Percentiles rank a stretch among this genome's conserved stretches.
These are phyloP conservation scores for Lophotriccus pileatus DNA, from an alignment of 2,797 vertebrate species.

Conservation along the genomic window DNA sequence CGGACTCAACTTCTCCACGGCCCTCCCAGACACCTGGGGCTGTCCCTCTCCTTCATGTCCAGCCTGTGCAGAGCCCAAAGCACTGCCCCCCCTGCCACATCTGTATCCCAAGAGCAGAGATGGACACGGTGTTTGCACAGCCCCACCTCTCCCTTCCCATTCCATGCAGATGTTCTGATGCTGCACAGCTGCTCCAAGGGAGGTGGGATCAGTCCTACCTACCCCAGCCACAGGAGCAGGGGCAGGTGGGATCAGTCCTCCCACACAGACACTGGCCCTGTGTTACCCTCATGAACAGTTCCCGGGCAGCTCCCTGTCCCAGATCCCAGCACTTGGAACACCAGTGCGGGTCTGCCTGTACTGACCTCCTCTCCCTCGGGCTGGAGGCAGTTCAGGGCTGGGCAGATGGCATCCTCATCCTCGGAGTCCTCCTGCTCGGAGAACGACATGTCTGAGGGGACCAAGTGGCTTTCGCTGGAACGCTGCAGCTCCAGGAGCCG, in stretches of 20 bases:
- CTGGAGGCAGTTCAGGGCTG: constrained; percentile 91
- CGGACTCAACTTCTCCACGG: rapidly evolving
- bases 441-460: constrained; percentile 79
- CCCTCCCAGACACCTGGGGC: background rate
- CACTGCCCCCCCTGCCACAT: background rate
- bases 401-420: constrained; percentile 94
- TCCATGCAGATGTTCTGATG: background rate
- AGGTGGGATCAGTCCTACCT: background rate
- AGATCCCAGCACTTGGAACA: background rate
- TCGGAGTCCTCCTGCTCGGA: constrained; percentile 90
- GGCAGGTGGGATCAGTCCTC: rapidly evolving
- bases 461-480: constrained; percentile 66
- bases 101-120: background rate
- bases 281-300: background rate
- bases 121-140: rapidly evolving
- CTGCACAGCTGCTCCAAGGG: background rate
- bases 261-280: background rate
- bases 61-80: background rate
- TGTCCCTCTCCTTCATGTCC: background rate
- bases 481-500: constrained; percentile 65
- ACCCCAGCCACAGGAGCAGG: background rate
- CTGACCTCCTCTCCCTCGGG: constrained; percentile 96
- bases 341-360: background rate
- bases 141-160: background rate
- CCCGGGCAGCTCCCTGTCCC: background rate